Conservation (phyloP, 2,113 vertebrate species). For the Cryptoleucopteryx plumbea region DNA sequence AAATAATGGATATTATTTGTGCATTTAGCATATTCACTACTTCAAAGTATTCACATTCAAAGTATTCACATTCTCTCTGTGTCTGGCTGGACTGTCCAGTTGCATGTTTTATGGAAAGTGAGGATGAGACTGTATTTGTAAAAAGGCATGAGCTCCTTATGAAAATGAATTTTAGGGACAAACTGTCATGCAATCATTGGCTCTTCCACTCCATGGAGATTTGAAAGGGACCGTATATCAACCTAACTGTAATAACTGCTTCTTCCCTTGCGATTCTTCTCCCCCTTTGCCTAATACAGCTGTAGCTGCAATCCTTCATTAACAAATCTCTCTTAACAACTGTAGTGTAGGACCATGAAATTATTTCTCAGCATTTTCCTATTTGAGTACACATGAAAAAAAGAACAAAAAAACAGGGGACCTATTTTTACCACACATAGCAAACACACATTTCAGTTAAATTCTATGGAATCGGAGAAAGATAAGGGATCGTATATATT, state of each 20-base stretch:
- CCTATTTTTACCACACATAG: conserved; percentile 44
- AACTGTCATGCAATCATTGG: conserved; percentile 62
- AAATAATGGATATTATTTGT: conserved; percentile 6
- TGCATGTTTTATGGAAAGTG: conserved; percentile 72
- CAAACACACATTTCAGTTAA: conserved; percentile 50
- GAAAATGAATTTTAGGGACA: conserved; percentile 64
- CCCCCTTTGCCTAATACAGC: not conserved
- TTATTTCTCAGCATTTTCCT: not conserved
- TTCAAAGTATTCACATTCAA: conserved; percentile 70
- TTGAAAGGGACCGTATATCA: conserved; percentile 17
- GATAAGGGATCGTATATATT: not conserved
- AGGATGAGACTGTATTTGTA: conserved; percentile 60
- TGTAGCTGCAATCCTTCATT: not conserved
- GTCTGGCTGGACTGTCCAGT: conserved; percentile 56
- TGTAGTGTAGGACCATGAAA: not conserved
- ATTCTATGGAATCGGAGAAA: not conserved
- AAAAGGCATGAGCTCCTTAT: conserved; percentile 66
- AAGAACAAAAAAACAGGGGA: conserved; percentile 13
- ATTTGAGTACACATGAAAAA: conserved; percentile 1
- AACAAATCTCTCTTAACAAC: not conserved
- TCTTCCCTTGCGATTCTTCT: not conserved
- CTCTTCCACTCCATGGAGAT: conserved; percentile 20
- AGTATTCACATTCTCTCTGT: conserved; percentile 55
- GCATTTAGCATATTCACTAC: conserved; percentile 38
- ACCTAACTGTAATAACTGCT: not conserved